These are phyloP conservation scores for Prosapia bicincta DNA, from an alignment of 2,888 invertebrate genomes.

Conservation along the genomic window DNA sequence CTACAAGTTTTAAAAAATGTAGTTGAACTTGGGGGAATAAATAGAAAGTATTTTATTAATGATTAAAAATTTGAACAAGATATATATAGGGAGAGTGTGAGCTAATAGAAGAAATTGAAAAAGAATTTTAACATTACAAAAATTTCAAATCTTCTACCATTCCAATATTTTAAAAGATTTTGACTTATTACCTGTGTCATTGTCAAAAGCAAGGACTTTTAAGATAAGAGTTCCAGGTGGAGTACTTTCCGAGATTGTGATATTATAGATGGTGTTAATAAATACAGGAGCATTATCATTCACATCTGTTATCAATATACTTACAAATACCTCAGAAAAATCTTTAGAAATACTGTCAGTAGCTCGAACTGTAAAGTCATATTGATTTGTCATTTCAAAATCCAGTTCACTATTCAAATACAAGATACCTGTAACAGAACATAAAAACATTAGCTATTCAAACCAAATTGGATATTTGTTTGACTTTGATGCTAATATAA, in stretches of 20 bases:
- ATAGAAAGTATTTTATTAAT: no score
- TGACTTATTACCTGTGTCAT: conserved; percentile 24
- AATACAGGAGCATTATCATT: conserved; percentile 17
- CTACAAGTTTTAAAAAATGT: no score
- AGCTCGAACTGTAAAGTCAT: conserved; percentile 41
- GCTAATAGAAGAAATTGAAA: no score
- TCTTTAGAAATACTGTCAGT: conserved; percentile 20
- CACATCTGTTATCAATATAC: conserved; percentile 45
- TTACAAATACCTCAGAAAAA: neutral
- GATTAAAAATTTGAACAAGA: no score
- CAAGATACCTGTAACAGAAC: neutral
- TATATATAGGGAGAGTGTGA: no score
- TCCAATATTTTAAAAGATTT: no score
- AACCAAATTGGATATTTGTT: no score
- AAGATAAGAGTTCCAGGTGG: neutral
- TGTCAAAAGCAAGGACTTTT: conserved; percentile 9
- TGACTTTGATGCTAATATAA: no score
- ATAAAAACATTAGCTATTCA: no score
- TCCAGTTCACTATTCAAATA: conserved; percentile 3
- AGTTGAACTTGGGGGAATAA: no score
- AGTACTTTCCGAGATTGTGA: conserved; percentile 39
- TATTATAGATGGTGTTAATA: neutral
- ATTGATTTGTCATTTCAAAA: conserved; percentile 20
- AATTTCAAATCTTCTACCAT: no score
- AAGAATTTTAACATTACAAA: no score